Evolutionary conservation across 2,113 vertebrate genomes (phyloP).

Genomic region (Bettongia penicillata): DNA sequence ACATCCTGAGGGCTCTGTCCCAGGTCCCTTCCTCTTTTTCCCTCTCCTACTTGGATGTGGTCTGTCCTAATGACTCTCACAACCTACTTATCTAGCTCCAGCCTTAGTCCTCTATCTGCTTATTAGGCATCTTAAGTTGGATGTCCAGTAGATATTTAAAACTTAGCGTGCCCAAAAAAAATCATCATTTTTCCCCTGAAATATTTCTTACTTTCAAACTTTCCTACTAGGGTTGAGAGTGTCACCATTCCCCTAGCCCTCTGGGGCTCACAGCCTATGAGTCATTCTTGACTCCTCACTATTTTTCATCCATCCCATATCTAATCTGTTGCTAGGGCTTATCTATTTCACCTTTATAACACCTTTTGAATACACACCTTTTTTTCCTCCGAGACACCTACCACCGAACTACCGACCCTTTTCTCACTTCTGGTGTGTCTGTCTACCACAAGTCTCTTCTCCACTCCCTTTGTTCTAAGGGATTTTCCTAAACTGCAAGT

Average conservation of each 20-base stretch:
- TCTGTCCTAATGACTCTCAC: not conserved
- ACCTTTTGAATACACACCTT: not conserved
- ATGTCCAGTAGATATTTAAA: not conserved
- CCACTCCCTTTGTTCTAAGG: too few relatives aligned
- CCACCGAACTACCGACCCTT: not conserved
- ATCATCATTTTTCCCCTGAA: not conserved
- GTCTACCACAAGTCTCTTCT: too few relatives aligned
- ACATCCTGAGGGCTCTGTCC: not conserved
- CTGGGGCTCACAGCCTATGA: too few relatives aligned
- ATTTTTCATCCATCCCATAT: not conserved
- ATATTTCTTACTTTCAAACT: not conserved
- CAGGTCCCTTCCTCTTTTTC: too few relatives aligned
- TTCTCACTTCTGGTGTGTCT: not conserved
- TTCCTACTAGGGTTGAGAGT: not conserved
- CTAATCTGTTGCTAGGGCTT: not conserved
- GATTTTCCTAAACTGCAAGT: too few relatives aligned
- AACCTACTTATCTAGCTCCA: not conserved
- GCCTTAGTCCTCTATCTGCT: not conserved
- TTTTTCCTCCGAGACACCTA: not conserved
- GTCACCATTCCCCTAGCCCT: not conserved
- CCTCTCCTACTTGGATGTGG: not conserved
- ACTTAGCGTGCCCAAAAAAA: not conserved
- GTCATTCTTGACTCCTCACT: not conserved
- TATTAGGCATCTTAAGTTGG: not conserved
- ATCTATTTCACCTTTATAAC: not conserved